These are phyloP conservation scores for Knipowitschia caucasica DNA, from an alignment of 2,797 vertebrate species.

Conservation along the genomic window DNA sequence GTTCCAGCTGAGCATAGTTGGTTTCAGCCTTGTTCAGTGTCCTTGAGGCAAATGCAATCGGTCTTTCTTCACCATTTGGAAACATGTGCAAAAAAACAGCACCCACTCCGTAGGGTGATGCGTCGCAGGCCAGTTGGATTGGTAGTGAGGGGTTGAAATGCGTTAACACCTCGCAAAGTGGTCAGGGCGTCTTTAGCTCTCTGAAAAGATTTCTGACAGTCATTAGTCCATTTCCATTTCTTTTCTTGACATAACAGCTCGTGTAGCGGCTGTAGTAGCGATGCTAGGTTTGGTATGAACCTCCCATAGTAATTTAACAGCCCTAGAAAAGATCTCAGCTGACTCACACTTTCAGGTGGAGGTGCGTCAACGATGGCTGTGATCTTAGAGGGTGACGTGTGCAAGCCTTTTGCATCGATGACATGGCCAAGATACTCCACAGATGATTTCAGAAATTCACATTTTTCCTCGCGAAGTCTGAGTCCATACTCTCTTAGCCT, in stretches of 20 bases:
- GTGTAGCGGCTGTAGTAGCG: conserved; percentile 10
- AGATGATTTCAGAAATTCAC: not conserved
- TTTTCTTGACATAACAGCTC: conserved; percentile 4
- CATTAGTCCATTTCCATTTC: conserved; percentile 9
- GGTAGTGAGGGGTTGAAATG: not conserved
- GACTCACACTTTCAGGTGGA: not conserved
- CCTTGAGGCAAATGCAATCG: not conserved
- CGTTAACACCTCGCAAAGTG: too few relatives aligned
- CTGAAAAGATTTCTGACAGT: conserved; percentile 9
- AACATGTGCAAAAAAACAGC: not conserved
- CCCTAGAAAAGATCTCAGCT: conserved; percentile 10
- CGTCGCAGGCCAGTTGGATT: too few relatives aligned
- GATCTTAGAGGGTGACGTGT: not conserved
- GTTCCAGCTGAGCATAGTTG: not conserved
- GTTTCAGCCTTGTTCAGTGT: not conserved
- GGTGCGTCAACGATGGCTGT: conserved; percentile 1
- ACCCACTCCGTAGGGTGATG: too few relatives aligned
- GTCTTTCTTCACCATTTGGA: too few relatives aligned
- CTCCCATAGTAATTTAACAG: conserved; percentile 14
- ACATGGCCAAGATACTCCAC: too few relatives aligned
- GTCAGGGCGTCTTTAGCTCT: not conserved
- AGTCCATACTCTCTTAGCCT: not conserved
- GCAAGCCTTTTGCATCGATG: not conserved
- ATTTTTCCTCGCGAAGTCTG: not conserved
- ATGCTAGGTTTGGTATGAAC: conserved; percentile 11